A percentile compares a stretch with the other conserved stretches of the same genome.
Evolutionary conservation across 2,888 invertebrate species (phyloP).

Genomic region (Drosophila paracracens): DNA sequence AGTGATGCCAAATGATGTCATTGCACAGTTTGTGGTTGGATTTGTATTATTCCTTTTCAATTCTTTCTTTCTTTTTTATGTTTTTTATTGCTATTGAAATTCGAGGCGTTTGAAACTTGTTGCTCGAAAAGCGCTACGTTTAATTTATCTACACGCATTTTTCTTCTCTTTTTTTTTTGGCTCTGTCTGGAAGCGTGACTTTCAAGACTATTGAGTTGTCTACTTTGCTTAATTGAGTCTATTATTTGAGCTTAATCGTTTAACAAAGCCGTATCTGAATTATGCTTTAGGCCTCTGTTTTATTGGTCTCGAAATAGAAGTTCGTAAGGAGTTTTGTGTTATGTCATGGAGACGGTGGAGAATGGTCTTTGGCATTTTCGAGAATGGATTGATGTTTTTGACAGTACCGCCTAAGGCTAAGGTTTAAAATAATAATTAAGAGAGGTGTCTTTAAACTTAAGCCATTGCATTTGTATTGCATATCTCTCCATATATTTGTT

Average conservation of each 20-base stretch:
- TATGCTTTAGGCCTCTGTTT: constrained; percentile 24
- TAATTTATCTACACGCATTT: constrained; percentile 64
- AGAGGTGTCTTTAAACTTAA: not conserved
- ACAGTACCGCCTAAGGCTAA: not conserved
- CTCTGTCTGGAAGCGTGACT: constrained; percentile 37
- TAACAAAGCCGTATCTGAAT: constrained; percentile 56
- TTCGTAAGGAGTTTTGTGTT: constrained; percentile 23
- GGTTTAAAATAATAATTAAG: not conserved
- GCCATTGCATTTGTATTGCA: not conserved
- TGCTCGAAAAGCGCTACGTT: constrained; percentile 54
- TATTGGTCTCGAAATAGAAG: constrained; percentile 22
- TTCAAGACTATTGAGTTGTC: constrained; percentile 72
- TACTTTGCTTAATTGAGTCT: constrained; percentile 76
- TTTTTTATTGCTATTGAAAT: constrained; percentile 39
- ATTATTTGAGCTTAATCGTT: constrained; percentile 75
- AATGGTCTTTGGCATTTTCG: constrained; percentile 2
- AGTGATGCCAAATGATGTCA: constrained; percentile 79
- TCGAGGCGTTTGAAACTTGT: constrained; percentile 62
- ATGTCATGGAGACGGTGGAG: constrained; percentile 35
- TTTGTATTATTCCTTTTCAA: constrained; percentile 48
- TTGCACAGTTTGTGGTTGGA: constrained; percentile 59
- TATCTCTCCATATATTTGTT: not conserved
- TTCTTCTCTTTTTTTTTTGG: constrained; percentile 26
- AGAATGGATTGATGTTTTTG: constrained; percentile 10
- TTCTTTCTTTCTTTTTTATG: constrained; percentile 23